Base-by-base conservation (phyloP, 2,888 invertebrate species). In the Thereva unica region DNA sequence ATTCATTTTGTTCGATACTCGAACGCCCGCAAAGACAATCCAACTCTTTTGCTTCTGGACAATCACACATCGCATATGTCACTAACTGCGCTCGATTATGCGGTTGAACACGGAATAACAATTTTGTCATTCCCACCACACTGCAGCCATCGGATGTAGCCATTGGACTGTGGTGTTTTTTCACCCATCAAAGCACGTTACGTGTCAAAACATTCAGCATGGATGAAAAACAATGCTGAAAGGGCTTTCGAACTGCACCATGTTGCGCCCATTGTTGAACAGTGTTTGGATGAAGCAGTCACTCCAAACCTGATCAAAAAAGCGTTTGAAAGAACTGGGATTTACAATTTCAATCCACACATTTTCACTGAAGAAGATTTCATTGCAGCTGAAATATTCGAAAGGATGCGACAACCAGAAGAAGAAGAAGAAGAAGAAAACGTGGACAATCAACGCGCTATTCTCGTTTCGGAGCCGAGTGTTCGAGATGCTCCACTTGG, bases 31-130 rank as follows among this genome's bases (percentile, higher is more conserved):
- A 34, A 40, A 42, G 56, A 35, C 5, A 12, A n/a, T 4, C 70
- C 70, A 5, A 66, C 64, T 59, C 53, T 68, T 66, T 57, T 72
- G 47, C 59, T 72, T 9, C 8, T 72, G 9, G 70, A 73, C 55
- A 72, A 73, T 54, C 73, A 74, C 40, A 55, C 50, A 4, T 71
- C 72, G 1, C 73, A 74, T 56, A 34, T 73, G 8, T 71, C 71
- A 5, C 41, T 72, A 6, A 67, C 71, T 23, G 71, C 68, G n/a
- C 50, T 77, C 47, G 70, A 75, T 63, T 70, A 69, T 23, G 74
- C 73, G 34, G 72, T 71, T 69, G 71, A 72, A 41, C 73, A 73
- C 69, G 75, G 75, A 5, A 71, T 77, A 4, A 55, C 37, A 5
- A 55, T 55, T n/a, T 5, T 55, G 35, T 8, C 55, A 35, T 40